These are phyloP conservation scores for Crotophaga sulcirostris DNA, from an alignment of 2,113 vertebrate species.

Conservation along the genomic window DNA sequence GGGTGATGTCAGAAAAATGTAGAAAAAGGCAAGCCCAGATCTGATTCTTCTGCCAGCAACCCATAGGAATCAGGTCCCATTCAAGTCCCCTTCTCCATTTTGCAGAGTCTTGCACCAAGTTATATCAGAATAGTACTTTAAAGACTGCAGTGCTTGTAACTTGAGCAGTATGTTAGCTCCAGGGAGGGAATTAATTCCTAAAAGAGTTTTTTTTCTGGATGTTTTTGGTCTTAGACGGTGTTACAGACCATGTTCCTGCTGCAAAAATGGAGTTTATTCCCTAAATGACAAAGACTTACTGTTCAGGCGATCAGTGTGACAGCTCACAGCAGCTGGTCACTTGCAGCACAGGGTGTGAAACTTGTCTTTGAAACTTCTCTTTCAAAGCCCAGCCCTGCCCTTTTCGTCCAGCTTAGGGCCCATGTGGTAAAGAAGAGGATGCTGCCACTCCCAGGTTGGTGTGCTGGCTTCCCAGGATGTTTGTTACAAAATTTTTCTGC, in stretches of 20 bases:
- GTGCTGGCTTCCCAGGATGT: background rate
- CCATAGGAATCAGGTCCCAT: background rate
- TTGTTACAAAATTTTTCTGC: background rate
- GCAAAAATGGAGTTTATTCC: background rate
- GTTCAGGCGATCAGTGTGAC: fast-evolving
- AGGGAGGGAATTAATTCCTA: background rate
- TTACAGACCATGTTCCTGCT: background rate
- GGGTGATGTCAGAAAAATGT: background rate
- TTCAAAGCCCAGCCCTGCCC: background rate
- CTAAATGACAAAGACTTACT: background rate
- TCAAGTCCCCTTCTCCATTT: background rate
- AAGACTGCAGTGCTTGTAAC: background rate
- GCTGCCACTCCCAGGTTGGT: background rate
- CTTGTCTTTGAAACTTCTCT: background rate
- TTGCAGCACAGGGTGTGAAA: background rate
- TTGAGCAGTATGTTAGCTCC: background rate
- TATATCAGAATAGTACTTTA: background rate
- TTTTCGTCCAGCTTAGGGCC: background rate
- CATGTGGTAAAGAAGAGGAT: background rate
- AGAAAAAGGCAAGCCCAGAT: background rate
- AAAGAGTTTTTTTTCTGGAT: background rate
- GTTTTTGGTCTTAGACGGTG: background rate
- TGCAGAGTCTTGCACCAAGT: background rate
- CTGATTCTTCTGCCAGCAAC: background rate
- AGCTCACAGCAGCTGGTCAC: background rate